These are phyloP conservation scores for Pteronura brasiliensis DNA, from an alignment of 2,113 vertebrate species.

Conservation along the genomic window DNA sequence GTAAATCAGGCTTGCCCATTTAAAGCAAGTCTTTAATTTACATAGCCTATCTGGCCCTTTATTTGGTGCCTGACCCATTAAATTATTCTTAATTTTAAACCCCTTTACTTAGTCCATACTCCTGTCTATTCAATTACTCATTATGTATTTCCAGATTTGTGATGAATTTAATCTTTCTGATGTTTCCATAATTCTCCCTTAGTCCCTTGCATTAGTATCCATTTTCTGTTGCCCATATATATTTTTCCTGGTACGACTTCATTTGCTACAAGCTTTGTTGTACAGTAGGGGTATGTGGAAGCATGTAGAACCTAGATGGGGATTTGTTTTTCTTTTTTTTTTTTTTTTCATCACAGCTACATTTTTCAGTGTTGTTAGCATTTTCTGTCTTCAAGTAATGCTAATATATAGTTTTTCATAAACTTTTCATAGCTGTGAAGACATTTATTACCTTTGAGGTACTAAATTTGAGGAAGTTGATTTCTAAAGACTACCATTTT, in stretches of 20 bases:
- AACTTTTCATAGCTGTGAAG: not conserved
- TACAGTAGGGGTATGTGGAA: accelerated
- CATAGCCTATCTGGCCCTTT: not conserved
- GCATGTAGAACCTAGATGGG: accelerated
- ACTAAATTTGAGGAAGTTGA: not conserved
- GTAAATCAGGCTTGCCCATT: not conserved
- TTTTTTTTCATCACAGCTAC: not conserved
- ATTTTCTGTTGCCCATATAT: not conserved
- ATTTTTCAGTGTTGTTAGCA: not conserved
- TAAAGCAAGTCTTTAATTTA: not conserved
- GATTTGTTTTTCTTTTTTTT: not conserved
- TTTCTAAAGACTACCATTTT: not conserved
- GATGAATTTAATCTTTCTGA: not conserved
- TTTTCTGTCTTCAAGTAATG: not conserved
- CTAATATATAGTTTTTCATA: not conserved
- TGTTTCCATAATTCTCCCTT: not conserved
- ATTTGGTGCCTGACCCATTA: not conserved
- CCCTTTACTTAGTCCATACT: not conserved
- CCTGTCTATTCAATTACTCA: not conserved
- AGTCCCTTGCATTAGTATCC: not conserved
- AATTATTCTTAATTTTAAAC: not conserved
- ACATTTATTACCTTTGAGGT: not conserved
- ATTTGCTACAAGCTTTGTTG: not conserved
- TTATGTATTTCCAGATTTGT: not conserved
- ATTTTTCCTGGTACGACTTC: not conserved